These are phyloP conservation scores for Orius insidiosus DNA, from an alignment of 1,140 invertebrate genomes.

Conservation along the genomic window DNA sequence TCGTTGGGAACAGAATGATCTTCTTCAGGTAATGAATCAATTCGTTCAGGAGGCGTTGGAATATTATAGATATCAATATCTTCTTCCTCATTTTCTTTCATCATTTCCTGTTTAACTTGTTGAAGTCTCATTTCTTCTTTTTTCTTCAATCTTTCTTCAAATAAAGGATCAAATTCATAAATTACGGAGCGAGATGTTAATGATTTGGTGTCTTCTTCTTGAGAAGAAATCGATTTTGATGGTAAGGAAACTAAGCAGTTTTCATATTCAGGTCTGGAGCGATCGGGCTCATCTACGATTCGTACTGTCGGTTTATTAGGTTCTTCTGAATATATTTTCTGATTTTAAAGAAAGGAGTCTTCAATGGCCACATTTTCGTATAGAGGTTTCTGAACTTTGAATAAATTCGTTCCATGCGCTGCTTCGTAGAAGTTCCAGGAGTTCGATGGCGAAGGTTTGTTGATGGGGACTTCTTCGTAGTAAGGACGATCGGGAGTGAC, in stretches of 20 bases:
- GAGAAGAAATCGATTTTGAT: too few relatives aligned
- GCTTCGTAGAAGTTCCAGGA: conserved; percentile 38
- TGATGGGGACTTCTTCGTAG: conserved; percentile 21
- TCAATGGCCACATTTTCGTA: conserved; percentile 18
- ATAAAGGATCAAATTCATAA: conserved; percentile 23
- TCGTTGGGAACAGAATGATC: neutral
- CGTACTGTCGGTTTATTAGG: neutral
- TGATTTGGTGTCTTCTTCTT: neutral
- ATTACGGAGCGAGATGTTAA: conserved; percentile 20
- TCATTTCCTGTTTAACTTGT: neutral
- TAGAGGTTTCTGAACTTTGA: conserved; percentile 19
- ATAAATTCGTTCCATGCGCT: conserved; percentile 17
- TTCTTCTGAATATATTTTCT: conserved; percentile 10
- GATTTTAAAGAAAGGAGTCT: conserved; percentile 3
- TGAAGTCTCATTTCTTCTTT: neutral
- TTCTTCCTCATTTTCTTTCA: neutral
- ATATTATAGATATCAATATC: conserved; percentile 4
- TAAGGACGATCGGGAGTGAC: conserved; percentile 22
- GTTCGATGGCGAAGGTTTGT: conserved; percentile 26
- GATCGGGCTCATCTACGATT: neutral
- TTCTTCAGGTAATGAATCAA: conserved; percentile 18
- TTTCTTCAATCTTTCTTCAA: conserved; percentile 17
- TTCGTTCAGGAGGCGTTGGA: conserved; percentile 18
- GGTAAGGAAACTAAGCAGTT: conserved; percentile 5
- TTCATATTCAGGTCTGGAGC: conserved; percentile 13